Evolutionary conservation across 2,888 invertebrate species (phyloP).

Genomic region (Helicoverpa assulta): DNA sequence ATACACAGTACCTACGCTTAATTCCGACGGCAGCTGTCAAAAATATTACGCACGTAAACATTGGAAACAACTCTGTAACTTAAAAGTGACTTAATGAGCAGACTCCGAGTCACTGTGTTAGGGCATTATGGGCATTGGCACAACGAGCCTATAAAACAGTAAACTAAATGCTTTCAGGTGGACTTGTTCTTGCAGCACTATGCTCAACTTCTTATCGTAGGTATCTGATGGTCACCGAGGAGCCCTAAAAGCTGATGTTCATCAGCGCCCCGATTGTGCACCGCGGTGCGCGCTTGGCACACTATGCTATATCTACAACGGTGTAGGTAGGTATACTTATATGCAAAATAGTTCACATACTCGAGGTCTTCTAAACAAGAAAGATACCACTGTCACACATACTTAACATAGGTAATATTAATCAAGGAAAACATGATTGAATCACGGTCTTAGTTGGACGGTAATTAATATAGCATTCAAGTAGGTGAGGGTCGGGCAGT

Average conservation of each 20-base stretch:
- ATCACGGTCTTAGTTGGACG: no score
- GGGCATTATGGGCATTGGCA: slow-evolving; percentile 27
- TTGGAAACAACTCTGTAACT: not conserved
- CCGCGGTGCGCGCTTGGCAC: slow-evolving; percentile 27
- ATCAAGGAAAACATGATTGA: no score
- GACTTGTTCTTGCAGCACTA: slow-evolving; percentile 19
- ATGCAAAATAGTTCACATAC: no score
- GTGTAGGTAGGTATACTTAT: no score
- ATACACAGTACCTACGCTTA: not conserved
- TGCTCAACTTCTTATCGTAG: slow-evolving; percentile 42
- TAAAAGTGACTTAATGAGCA: slow-evolving; percentile 5
- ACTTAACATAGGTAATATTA: no score
- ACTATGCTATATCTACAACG: slow-evolving; percentile 8
- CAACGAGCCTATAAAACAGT: slow-evolving; percentile 19
- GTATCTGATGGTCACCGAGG: slow-evolving; percentile 10
- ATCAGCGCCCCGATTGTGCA: slow-evolving; percentile 62
- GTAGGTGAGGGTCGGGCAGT: not conserved
- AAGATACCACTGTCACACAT: no score
- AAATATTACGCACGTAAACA: slow-evolving; percentile 11
- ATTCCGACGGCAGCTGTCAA: not conserved
- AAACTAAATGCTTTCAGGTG: slow-evolving; percentile 22
- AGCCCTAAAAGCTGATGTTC: slow-evolving; percentile 35
- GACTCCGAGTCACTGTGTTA: slow-evolving; percentile 33
- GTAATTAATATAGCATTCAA: no score
- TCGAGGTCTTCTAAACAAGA: no score